These are phyloP conservation scores for Sebastes minor DNA, from an alignment of 2,797 vertebrate species.

Conservation along the genomic window DNA sequence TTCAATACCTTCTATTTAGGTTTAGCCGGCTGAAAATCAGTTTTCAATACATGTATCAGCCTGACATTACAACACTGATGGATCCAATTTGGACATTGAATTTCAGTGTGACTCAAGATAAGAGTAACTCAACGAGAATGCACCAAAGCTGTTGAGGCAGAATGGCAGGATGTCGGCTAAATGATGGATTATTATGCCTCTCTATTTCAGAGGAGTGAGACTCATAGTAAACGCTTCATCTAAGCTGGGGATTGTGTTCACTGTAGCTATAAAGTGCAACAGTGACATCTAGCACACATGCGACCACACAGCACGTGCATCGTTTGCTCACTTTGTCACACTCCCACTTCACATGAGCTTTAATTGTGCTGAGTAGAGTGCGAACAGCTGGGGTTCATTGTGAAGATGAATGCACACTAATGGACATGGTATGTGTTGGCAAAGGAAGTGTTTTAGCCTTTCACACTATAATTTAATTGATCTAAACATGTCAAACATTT, in stretches of 20 bases:
- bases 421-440: background rate
- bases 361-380: background rate
- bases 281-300: conserved; percentile 82
- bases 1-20: background rate
- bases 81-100: conserved; percentile 13
- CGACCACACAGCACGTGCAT: conserved; percentile 14
- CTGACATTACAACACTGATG: background rate
- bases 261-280: conserved; percentile 70
- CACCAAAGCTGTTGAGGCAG: conserved; percentile 35
- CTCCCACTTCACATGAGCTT: background rate
- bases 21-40: background rate
- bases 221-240: conserved; percentile 18
- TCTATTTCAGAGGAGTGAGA: conserved; percentile 27
- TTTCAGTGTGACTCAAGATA: conserved; percentile 26
- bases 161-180: conserved; percentile 55
- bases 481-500: background rate
- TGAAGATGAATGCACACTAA: background rate
- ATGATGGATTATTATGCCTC: conserved; percentile 63
- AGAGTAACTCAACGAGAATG: conserved; percentile 19
- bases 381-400: background rate
- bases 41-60: background rate
- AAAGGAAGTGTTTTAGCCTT: background rate
- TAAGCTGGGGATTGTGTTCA: background rate
- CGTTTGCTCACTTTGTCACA: background rate
- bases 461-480: background rate